Evolutionary conservation across 2,888 invertebrate genomes (phyloP), one percentile per base, ranked within the genome.

Genomic region (Thera britannica): DNA sequence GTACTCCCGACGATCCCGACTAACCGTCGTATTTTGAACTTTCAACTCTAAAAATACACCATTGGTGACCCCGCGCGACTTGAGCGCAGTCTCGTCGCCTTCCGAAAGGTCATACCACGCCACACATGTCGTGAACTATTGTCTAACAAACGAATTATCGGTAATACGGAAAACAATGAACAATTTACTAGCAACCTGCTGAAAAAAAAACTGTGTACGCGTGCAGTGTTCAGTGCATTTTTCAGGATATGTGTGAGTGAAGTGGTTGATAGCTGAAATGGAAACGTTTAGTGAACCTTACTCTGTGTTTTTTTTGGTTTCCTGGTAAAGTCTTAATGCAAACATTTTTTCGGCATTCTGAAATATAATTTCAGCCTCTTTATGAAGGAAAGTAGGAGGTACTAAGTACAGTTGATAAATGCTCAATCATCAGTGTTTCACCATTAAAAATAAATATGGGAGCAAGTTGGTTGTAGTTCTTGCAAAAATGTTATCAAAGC

Each of bases 11-110:
- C 65, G 55, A 58, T 79, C 83, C 84, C 83, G 84, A 76, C 77
- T 77, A 88, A 86, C 87, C 86, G 86, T 83, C 87, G 92, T 90
- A 92, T 92, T 93, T 91, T 94, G 94, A 94, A 94, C 94, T 94
- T 94, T 94, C 92, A 94, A 94, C 94, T 93, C 94, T 94, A 94
- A 93, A 94, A 94, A 94, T 94, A 94, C 88, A 86, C 84, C 83
- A 80, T 80, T 84, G 85, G 86, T 93, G 94, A 93, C 93, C 93
- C 93, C 92, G 90, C 87, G 82, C 89, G 87, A 88, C 90, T 88
- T 86, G 72, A 76, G 86, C 90, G 88, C 93, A 92, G 93, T 90
- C 92, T 87, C 81, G 83, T 81, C 88, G 88, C 80, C 90, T 88
- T 86, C 90, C 87, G 89, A 93, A 93, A 92, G 93, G 92, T 92